These are phyloP conservation scores for Halichoeres trimaculatus DNA, from an alignment of 2,113 vertebrate species.

Conservation along the genomic window DNA sequence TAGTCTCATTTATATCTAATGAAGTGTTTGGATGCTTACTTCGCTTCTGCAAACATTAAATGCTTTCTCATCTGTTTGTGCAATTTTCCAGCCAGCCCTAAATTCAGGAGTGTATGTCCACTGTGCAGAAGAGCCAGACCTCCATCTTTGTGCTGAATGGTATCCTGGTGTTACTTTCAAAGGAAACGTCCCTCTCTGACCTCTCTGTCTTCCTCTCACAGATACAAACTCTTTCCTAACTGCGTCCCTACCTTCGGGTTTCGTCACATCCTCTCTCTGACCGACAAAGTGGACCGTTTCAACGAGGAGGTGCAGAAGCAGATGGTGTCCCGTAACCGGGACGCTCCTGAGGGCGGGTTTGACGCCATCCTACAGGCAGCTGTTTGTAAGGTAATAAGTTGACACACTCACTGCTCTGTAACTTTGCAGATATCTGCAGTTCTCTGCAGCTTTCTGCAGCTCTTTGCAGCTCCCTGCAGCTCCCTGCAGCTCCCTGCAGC, in stretches of 20 bases:
- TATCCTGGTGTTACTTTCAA: neutral
- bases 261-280: slow-evolving; percentile 94
- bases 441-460: neutral
- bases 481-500: too few relatives aligned
- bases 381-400: slow-evolving; percentile 90
- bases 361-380: slow-evolving; percentile 96
- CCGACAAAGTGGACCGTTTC: slow-evolving; percentile 94
- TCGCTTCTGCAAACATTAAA: too few relatives aligned
- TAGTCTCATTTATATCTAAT: too few relatives aligned
- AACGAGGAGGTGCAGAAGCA: slow-evolving; percentile 96
- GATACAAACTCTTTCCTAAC: slow-evolving; percentile 93
- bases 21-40: too few relatives aligned
- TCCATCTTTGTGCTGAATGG: neutral
- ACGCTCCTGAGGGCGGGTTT: slow-evolving; percentile 95
- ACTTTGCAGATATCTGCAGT: neutral
- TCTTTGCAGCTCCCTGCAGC: neutral
- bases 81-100: too few relatives aligned
- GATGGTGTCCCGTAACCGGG: slow-evolving; percentile 95
- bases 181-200: neutral
- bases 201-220: slow-evolving; percentile 49
- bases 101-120: too few relatives aligned
- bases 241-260: slow-evolving; percentile 97
- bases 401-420: too few relatives aligned
- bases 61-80: too few relatives aligned
- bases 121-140: too few relatives aligned